Conservation (phyloP, 2,888 invertebrate species). For the Neoitamus cyanurus region DNA sequence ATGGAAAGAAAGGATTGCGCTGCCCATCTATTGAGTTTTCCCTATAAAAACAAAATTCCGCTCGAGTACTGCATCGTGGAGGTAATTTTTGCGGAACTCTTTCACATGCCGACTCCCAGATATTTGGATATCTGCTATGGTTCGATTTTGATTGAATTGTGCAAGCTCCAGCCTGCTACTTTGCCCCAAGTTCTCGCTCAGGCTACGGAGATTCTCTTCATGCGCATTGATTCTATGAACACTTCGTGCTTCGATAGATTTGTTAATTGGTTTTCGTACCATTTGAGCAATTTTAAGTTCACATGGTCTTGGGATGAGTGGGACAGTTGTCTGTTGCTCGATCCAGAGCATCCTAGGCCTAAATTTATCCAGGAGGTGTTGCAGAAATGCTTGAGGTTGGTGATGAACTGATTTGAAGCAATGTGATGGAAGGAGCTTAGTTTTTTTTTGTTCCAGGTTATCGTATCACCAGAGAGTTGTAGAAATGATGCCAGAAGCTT, state of each 20-base stretch:
- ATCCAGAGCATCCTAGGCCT: slow-evolving; percentile 90
- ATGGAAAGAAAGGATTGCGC: slow-evolving; percentile 96
- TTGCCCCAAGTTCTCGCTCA: slow-evolving; percentile 98
- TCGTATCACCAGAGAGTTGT: slow-evolving; percentile 94
- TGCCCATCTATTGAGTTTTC: slow-evolving; percentile 89
- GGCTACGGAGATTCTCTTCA: slow-evolving; percentile 96
- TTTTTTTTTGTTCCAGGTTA: slow-evolving; percentile 70
- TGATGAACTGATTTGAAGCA: background rate
- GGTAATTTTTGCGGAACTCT: slow-evolving; percentile 93
- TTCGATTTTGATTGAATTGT: slow-evolving; percentile 94
- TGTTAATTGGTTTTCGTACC: slow-evolving; percentile 97
- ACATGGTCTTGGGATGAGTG: slow-evolving; percentile 99
- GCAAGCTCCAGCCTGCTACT: slow-evolving; percentile 94
- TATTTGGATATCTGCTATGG: slow-evolving; percentile 94
- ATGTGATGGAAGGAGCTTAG: background rate
- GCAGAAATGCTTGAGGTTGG: slow-evolving; percentile 86
- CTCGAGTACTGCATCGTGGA: slow-evolving; percentile 98
- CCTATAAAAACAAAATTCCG: slow-evolving; percentile 93
- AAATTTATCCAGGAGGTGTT: slow-evolving; percentile 95
- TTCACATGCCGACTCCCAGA: slow-evolving; percentile 89
- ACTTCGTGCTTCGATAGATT: slow-evolving; percentile 96
- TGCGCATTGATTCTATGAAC: slow-evolving; percentile 97
- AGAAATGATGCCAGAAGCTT: slow-evolving; percentile 91
- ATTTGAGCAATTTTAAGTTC: slow-evolving; percentile 98
- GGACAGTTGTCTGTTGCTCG: slow-evolving; percentile 86